phyloP scores from a whole-genome alignment of 2,113 vertebrate species.

The Chaetura pelagica region DNA sequence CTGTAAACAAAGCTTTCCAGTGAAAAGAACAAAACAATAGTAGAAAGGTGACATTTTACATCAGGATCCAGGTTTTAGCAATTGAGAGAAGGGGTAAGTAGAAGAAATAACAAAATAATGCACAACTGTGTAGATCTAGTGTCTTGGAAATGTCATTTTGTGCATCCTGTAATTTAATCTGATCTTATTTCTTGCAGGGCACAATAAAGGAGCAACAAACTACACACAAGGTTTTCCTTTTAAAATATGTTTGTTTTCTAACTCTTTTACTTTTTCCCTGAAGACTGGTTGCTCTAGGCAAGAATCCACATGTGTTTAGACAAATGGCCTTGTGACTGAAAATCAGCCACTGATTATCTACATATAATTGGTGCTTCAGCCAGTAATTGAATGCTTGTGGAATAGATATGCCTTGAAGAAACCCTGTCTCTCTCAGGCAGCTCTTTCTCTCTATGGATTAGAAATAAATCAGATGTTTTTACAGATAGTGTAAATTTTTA shows the following conservation, averaged over 20 bases:
- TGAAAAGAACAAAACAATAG: not conserved
- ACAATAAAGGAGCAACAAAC: not conserved
- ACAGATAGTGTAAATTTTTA: not conserved
- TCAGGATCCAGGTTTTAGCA: not conserved
- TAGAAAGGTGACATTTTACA: not conserved
- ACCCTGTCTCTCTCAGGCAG: not conserved
- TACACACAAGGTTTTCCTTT: not conserved
- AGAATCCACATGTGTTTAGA: not conserved
- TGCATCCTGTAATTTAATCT: not conserved
- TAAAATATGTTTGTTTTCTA: not conserved
- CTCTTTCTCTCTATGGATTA: not conserved
- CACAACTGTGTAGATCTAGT: not conserved
- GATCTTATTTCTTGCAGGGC: not conserved
- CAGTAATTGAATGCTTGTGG: slow-evolving; percentile 18
- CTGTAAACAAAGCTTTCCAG: not conserved
- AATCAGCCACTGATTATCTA: slow-evolving; percentile 25
- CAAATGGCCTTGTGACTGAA: slow-evolving; percentile 20
- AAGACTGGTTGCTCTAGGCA: slow-evolving; percentile 16
- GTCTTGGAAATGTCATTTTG: not conserved
- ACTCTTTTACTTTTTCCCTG: not conserved
- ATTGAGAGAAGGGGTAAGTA: not conserved
- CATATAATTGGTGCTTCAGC: slow-evolving; percentile 33
- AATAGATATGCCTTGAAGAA: slow-evolving; percentile 11
- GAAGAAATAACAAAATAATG: not conserved
- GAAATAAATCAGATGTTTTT: slow-evolving; percentile 47